Conservation (phyloP, 2,888 invertebrate genomes). For the Linyphia triangularis region DNA sequence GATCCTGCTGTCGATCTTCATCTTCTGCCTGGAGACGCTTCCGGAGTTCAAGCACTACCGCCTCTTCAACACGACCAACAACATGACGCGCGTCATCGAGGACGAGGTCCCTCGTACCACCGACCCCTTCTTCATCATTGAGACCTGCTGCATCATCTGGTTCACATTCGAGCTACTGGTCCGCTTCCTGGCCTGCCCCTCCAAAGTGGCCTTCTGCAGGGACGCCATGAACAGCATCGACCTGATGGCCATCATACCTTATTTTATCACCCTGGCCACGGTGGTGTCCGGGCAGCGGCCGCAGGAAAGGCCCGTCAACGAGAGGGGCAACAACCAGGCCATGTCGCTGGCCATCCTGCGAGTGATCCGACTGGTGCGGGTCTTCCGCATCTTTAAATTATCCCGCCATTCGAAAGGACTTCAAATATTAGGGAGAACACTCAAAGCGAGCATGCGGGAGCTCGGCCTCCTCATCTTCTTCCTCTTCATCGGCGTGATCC, state of each 20-base stretch:
- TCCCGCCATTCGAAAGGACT: constrained; percentile 99
- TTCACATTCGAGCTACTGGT: constrained; percentile 98
- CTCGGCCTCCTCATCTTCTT: constrained; percentile 99
- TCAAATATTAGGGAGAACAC: constrained; percentile 98
- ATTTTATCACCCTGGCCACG: constrained; percentile 84
- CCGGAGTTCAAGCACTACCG: constrained; percentile 99
- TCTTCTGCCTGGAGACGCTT: constrained; percentile 99
- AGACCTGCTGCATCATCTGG: constrained; percentile 98
- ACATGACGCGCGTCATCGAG: constrained; percentile 84
- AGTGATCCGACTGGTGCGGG: constrained; percentile 98
- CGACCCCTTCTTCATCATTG: constrained; percentile 99
- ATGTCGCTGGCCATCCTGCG: constrained; percentile 99
- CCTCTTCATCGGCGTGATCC: constrained; percentile 98
- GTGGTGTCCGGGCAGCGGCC: constrained; percentile 84
- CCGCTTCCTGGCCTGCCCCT: constrained; percentile 98
- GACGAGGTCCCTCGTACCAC: constrained; percentile 99
- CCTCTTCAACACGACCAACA: constrained; percentile 79
- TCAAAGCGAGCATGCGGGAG: constrained; percentile 99
- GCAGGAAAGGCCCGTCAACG: constrained; percentile 80
- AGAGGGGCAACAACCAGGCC: constrained; percentile 88
- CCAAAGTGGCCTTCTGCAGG: constrained; percentile 99
- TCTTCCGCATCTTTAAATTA: constrained; percentile 99
- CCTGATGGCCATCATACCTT: constrained; percentile 99
- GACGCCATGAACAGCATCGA: constrained; percentile 99
- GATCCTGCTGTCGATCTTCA: constrained; percentile 98